Conservation (phyloP, 2,113 vertebrate genomes). For the Oreochromis niloticus region DNA sequence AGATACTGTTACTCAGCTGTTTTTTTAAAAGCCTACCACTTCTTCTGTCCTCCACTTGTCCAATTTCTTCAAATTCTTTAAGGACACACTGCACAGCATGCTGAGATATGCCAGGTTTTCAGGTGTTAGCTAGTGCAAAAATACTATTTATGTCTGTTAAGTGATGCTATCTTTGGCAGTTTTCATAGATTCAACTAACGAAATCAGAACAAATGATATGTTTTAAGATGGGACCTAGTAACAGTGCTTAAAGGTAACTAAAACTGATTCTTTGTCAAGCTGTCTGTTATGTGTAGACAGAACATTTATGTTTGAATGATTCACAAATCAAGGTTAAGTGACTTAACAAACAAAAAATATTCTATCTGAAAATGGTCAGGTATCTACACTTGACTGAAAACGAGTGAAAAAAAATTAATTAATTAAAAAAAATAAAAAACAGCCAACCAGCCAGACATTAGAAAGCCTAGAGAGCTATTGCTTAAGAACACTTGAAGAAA, state of each 20-base stretch:
- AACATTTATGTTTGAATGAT: neutral
- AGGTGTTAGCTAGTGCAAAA: neutral
- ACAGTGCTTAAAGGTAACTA: neutral
- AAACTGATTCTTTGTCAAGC: neutral
- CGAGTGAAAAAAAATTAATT: rapidly evolving
- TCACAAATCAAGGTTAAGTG: neutral
- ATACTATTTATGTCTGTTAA: neutral
- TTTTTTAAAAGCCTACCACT: neutral
- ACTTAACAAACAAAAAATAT: neutral
- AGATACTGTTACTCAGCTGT: neutral
- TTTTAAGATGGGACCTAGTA: neutral
- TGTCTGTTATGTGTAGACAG: neutral
- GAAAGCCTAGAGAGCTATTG: neutral
- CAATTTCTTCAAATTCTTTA: neutral
- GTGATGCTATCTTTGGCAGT: neutral
- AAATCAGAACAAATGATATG: neutral
- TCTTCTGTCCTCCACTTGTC: neutral
- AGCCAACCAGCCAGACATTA: neutral
- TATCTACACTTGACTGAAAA: neutral
- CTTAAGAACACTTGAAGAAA: neutral
- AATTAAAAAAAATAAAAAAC: neutral
- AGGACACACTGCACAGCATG: neutral
- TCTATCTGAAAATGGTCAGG: neutral
- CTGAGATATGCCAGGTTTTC: neutral
- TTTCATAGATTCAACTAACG: neutral